These are phyloP conservation scores for Enteromius viviparus DNA, from an alignment of 2,797 vertebrate genomes.

Conservation along the genomic window DNA sequence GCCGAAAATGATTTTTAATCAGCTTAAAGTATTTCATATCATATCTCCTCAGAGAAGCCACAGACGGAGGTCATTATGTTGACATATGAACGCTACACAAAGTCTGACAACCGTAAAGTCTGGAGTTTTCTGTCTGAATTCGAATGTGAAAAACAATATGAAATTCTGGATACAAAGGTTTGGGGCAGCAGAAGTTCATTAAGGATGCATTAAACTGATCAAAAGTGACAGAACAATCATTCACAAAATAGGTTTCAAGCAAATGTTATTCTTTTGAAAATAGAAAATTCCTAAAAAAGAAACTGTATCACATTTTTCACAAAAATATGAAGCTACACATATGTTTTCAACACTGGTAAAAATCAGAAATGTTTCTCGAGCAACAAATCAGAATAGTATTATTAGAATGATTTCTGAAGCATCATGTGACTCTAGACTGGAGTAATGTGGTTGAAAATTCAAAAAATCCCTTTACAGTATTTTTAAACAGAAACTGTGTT, in stretches of 20 bases:
- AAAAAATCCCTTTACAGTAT: background rate
- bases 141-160: background rate
- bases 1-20: background rate
- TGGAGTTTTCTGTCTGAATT: background rate
- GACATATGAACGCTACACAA: background rate
- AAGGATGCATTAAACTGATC: background rate
- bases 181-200: background rate
- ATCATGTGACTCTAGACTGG: background rate
- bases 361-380: background rate
- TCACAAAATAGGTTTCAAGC: background rate
- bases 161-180: background rate
- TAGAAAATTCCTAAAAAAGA: background rate
- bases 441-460: background rate
- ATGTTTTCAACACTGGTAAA: no score
- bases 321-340: background rate
- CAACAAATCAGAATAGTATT: background rate
- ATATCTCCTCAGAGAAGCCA: background rate
- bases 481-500: background rate
- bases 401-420: background rate
- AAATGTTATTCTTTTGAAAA: background rate
- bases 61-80: background rate
- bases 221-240: background rate
- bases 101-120: background rate
- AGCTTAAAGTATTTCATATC: background rate
- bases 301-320: background rate